Percentiles rank a stretch among this genome's conserved stretches.
phyloP scores from a whole-genome alignment of 2,888 invertebrate species.

The Apamea epomidion region DNA sequence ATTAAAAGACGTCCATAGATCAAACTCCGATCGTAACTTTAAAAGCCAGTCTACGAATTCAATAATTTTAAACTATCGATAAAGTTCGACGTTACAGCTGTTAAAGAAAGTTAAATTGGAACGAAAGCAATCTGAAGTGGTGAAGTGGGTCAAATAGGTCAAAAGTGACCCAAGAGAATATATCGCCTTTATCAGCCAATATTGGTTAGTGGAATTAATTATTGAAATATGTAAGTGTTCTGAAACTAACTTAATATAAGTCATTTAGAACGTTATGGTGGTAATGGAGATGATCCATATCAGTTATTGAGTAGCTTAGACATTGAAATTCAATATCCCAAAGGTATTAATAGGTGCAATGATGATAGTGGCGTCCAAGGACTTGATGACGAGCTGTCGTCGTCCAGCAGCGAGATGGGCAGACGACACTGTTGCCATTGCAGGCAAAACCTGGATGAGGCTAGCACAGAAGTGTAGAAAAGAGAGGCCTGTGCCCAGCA shows the following conservation, averaged over 20 bases:
- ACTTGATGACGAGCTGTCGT: too few relatives aligned
- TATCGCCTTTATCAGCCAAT: slow-evolving; percentile 2
- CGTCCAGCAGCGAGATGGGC: too few relatives aligned
- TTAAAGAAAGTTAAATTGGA: slow-evolving; percentile 54
- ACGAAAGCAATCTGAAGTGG: slow-evolving; percentile 26
- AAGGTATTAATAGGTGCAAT: too few relatives aligned
- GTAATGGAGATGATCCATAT: slow-evolving; percentile 9
- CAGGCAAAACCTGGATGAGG: too few relatives aligned
- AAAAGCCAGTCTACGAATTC: slow-evolving; percentile 12
- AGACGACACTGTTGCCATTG: too few relatives aligned
- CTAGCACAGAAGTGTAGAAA: too few relatives aligned
- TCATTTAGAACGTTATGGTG: slow-evolving; percentile 3
- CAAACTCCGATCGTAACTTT: not conserved
- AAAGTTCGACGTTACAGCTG: slow-evolving; percentile 40
- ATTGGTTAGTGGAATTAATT: slow-evolving; percentile 19
- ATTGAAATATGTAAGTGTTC: slow-evolving; percentile 24
- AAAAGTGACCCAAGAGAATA: slow-evolving; percentile 15
- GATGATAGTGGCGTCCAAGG: too few relatives aligned
- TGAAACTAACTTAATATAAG: slow-evolving; percentile 28
- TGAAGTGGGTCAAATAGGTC: slow-evolving; percentile 4
- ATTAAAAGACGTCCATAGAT: not conserved
- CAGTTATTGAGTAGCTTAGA: not conserved
- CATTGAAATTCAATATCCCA: not conserved
- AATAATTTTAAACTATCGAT: slow-evolving; percentile 43
- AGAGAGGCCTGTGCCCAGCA: too few relatives aligned